Conservation (phyloP, 2,888 invertebrate species). For the Neuroscelio doddi region DNA sequence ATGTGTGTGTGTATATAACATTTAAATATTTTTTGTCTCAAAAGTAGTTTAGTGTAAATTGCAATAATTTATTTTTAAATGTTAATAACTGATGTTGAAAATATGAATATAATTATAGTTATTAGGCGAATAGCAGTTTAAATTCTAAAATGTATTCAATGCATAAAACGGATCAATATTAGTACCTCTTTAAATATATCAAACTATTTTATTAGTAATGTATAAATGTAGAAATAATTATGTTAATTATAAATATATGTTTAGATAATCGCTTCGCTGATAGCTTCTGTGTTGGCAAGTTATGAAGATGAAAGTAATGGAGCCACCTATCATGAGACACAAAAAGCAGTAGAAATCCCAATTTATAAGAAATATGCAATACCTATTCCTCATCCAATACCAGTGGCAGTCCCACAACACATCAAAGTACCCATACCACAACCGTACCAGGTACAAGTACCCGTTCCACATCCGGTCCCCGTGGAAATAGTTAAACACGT, state of each 20-base stretch:
- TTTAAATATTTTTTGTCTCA: no score
- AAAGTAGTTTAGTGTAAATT: no score
- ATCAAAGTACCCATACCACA: conserved; percentile 76
- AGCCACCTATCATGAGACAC: conserved; percentile 65
- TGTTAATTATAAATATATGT: no score
- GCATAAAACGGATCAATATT: no score
- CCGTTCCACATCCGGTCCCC: conserved; percentile 68
- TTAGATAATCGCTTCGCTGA: conserved; percentile 57
- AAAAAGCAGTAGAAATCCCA: conserved; percentile 65
- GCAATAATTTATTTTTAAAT: neutral
- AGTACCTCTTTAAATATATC: no score
- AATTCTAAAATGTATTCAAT: no score
- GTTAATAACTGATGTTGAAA: neutral
- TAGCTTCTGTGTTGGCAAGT: conserved; percentile 53
- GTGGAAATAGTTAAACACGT: conserved; percentile 74
- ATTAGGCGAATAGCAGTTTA: no score
- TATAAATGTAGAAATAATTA: no score
- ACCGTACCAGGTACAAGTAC: conserved; percentile 76
- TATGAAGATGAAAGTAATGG: conserved; percentile 60
- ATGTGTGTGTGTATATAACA: no score
- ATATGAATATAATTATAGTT: no score
- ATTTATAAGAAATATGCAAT: conserved; percentile 72
- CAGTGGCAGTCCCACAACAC: conserved; percentile 74
- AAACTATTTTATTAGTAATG: no score
- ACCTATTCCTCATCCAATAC: conserved; percentile 76